Evolutionary conservation across 2,113 vertebrate genomes (phyloP).

Genomic region (Numida meleagris): DNA sequence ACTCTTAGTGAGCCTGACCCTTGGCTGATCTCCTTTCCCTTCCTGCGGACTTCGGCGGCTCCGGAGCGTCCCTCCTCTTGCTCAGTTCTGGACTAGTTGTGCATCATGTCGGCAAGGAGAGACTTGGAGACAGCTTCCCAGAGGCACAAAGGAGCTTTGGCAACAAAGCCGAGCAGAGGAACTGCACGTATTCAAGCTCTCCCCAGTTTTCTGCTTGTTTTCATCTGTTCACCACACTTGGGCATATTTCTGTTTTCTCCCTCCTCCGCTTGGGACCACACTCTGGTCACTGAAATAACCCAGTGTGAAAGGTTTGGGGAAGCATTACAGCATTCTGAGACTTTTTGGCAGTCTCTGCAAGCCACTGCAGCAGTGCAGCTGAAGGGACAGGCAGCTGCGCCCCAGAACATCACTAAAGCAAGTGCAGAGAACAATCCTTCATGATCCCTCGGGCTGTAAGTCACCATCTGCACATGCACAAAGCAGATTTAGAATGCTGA

Average conservation of each 20-base stretch:
- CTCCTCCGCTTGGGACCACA: background rate
- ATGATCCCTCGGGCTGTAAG: background rate
- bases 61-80: background rate
- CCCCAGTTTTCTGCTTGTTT: background rate
- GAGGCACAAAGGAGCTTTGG: background rate
- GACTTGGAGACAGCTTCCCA: background rate
- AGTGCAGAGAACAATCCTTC: background rate
- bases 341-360: background rate
- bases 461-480: background rate
- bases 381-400: background rate
- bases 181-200: background rate
- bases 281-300: background rate
- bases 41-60: background rate
- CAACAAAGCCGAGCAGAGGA: background rate
- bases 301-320: background rate
- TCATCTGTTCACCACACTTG: background rate
- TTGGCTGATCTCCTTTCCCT: background rate
- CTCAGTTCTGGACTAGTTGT: background rate
- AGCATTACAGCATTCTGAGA: background rate
- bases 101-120: background rate
- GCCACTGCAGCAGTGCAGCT: background rate
- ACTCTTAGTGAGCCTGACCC: fast-evolving
- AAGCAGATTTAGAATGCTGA: background rate
- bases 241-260: background rate
- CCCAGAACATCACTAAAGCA: background rate